Percentiles rank a stretch among this genome's conserved stretches.
These are phyloP conservation scores for Leptonema lineaticorne DNA, from an alignment of 1,140 invertebrate species.

Conservation along the genomic window DNA sequence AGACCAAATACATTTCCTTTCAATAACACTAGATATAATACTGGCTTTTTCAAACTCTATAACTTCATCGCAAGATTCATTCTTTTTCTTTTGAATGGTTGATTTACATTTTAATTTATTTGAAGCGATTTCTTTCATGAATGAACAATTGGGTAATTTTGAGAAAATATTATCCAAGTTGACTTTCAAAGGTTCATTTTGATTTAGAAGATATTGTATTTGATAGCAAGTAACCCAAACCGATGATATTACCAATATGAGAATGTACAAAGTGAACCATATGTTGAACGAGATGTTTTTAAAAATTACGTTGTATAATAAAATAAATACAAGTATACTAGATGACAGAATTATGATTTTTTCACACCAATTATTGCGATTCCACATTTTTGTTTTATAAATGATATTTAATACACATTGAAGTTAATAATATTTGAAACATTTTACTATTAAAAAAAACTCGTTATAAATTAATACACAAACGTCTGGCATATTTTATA, in stretches of 20 bases:
- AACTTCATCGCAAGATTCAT: not conserved
- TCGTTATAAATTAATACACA: too few relatives aligned
- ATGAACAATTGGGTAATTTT: not conserved
- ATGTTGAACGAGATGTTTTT: conserved; percentile 38
- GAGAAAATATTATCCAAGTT: conserved; percentile 46
- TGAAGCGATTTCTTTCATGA: not conserved
- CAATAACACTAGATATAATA: conserved; percentile 52
- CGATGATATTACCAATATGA: conserved; percentile 47
- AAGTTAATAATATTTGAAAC: too few relatives aligned
- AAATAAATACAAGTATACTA: conserved; percentile 14
- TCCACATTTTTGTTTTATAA: conserved; percentile 23
- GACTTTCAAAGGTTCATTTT: conserved; percentile 51
- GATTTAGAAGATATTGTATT: conserved; percentile 50
- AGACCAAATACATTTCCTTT: conserved; percentile 52
- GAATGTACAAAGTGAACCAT: conserved; percentile 49
- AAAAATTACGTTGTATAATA: conserved; percentile 24
- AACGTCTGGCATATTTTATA: too few relatives aligned
- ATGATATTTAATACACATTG: too few relatives aligned
- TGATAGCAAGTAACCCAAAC: conserved; percentile 49
- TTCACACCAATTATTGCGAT: conserved; percentile 36
- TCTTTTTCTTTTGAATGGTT: not conserved
- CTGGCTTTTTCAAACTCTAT: conserved; percentile 46
- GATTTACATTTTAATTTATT: not conserved
- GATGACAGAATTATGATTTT: conserved; percentile 34
- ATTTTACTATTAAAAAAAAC: too few relatives aligned